Evolutionary conservation across 2,113 vertebrate genomes (phyloP).

Genomic region (Alaudala cheleensis): DNA sequence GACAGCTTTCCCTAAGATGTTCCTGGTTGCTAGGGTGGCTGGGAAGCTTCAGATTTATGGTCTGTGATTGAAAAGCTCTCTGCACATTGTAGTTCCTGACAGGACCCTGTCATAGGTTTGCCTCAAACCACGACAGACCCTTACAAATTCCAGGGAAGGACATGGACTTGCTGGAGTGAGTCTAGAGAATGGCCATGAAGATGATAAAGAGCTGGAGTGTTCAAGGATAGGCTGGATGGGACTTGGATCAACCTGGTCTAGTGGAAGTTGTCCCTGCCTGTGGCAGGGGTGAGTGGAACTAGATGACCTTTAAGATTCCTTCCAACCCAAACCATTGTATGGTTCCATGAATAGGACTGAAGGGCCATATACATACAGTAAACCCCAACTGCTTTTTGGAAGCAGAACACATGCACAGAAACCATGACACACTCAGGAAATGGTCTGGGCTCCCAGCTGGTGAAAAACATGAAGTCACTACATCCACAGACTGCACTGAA

Average conservation of each 20-base stretch:
- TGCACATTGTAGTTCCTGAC: background rate
- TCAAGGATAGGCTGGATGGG: background rate
- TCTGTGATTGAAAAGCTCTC: background rate
- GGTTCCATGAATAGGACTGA: background rate
- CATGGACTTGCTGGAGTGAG: accelerated
- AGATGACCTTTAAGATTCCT: background rate
- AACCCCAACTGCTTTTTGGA: background rate
- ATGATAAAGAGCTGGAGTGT: background rate
- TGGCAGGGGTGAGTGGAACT: background rate
- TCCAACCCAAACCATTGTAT: background rate
- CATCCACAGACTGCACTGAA: background rate
- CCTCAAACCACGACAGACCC: too few species aligned
- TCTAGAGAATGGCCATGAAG: background rate
- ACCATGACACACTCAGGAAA: background rate
- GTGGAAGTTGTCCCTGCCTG: background rate
- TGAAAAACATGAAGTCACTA: background rate
- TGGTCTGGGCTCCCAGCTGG: background rate
- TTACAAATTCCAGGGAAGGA: background rate
- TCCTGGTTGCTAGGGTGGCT: background rate
- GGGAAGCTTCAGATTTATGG: background rate
- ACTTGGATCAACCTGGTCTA: background rate
- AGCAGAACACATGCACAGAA: background rate
- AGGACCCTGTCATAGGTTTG: too few species aligned
- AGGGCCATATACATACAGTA: background rate
- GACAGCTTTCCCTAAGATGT: background rate